Base-by-base conservation (phyloP, 2,888 invertebrate species). In the Sturmia bella region DNA sequence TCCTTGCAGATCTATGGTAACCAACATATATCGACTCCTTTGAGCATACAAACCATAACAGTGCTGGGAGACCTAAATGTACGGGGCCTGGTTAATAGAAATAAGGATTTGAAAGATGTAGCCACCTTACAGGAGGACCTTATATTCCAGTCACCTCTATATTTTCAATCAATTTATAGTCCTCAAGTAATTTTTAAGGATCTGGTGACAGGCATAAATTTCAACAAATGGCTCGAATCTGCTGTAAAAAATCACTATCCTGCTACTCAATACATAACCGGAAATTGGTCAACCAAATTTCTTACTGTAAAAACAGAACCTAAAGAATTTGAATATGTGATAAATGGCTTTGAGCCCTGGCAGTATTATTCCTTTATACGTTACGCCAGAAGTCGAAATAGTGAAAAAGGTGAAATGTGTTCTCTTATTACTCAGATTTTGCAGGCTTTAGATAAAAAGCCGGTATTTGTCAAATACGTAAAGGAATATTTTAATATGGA, bases 391-490 rank as follows among this genome's bases (percentile, higher is more conserved):
- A 74, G 19, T 15, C 32, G 7, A 32, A 32, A 66, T 45, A 19
- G 27, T 19, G 5, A 21, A 56, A 1, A 17, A 19, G 5, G 75
- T 1, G 83, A 86, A 32, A 59, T 89, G 0, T 89, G 89, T 59
- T 69, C 74, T 3, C 68, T 85, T 0, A 48, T 88, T 11, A 57
- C 72, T 73, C 1, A 84, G 54, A 54, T 84, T 37, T 2, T 77
- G 61, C 9, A 21, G 13, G 39, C 56, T 19, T 45, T 81, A 1
- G 39, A 39, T 4, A 52, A 32, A 12, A 82, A 83, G 17, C 59
- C 81, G 2, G 37, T 75, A 6, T 43, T 90, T 82, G 90, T 92
- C 61, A 91, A 92, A 85, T 91, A 92, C 84, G 90, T 94, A 54
- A 92, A 92, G 50, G 87, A 90, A 63, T 77, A 90, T 1, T 90